Evolutionary conservation across 1,140 invertebrate species (phyloP), one percentile per base, ranked within the genome.

Genomic region (Cataglyphis hispanica): DNA sequence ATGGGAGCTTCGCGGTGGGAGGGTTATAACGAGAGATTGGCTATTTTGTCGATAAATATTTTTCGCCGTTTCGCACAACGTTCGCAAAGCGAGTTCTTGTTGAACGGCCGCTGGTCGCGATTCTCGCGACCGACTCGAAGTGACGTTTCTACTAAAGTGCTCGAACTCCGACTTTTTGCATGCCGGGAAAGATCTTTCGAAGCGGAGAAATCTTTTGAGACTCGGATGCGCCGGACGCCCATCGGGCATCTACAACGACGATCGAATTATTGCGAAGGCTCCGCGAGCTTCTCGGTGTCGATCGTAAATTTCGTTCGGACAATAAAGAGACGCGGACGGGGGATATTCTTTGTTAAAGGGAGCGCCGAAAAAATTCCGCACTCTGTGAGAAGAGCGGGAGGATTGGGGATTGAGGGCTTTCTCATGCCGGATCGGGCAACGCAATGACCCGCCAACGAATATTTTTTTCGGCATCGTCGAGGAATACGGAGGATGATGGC

Each of bases 271-370:
- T 86, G 76, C 86, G 85, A 84, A 53, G 66, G 83, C 74, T 75
- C 81, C 60, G 87, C 86, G 86, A 78, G n/a, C n/a, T 83, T 86
- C 87, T 86, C 91, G 80, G 78, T 87, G 91, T 90, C 88, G 90
- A 90, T 86, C 89, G 87, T 93, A 93, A 93, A 93, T 92, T 92
- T 81, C 40, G 69, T 53, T 53, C 77, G 86, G 58, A 83, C 89
- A 77, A 90, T 91, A 89, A 92, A 92, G 91, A 91, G 91, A 89
- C 87, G 87, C 84, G 58, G 72, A 69, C 50, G 77, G 40, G 88
- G 86, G 70, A 80, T 66, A 87, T 90, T 87, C 74, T 86, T 88
- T 67, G 89, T 86, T 80, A 69, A 86, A 90, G 63, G 37, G 40
- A 2, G 78, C 89, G 88, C 46, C 80, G 80, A 85, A 85, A 80